phyloP scores from a whole-genome alignment of 2,888 invertebrate species.

The Tachina fera region DNA sequence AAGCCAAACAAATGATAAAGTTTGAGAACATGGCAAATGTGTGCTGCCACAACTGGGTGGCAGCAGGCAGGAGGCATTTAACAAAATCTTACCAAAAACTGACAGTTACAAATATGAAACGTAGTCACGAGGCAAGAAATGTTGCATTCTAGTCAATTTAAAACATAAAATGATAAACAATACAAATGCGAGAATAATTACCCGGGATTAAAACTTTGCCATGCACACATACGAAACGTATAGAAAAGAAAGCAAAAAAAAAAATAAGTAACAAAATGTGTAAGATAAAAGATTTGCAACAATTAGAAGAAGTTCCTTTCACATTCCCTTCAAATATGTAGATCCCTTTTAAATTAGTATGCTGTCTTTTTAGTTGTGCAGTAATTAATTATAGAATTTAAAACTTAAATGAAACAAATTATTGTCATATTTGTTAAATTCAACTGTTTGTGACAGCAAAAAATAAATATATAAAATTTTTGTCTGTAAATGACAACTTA shows the following conservation, averaged over 20 bases:
- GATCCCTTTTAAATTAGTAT: constrained; percentile 58
- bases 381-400: constrained; percentile 67
- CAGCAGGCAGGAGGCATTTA: constrained; percentile 13
- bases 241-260: neutral
- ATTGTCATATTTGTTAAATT: constrained; percentile 59
- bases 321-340: too few species aligned
- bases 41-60: neutral
- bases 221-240: neutral
- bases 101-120: constrained; percentile 70
- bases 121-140: constrained; percentile 31
- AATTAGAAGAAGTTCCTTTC: constrained; percentile 35
- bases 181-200: constrained; percentile 82
- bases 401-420: constrained; percentile 65
- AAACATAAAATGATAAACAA: constrained; percentile 75
- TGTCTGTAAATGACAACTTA: constrained; percentile 42
- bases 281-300: constrained; percentile 32
- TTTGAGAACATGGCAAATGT: constrained; percentile 57
- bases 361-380: constrained; percentile 30
- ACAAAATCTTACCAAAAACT: constrained; percentile 65
- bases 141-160: constrained; percentile 44
- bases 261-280: neutral
- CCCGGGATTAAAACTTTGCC: constrained; percentile 80
- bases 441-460: constrained; percentile 55
- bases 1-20: constrained; percentile 61
- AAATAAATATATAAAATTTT: neutral